phyloP scores from a whole-genome alignment of 2,797 vertebrate genomes.

The Anguilla pacifica region DNA sequence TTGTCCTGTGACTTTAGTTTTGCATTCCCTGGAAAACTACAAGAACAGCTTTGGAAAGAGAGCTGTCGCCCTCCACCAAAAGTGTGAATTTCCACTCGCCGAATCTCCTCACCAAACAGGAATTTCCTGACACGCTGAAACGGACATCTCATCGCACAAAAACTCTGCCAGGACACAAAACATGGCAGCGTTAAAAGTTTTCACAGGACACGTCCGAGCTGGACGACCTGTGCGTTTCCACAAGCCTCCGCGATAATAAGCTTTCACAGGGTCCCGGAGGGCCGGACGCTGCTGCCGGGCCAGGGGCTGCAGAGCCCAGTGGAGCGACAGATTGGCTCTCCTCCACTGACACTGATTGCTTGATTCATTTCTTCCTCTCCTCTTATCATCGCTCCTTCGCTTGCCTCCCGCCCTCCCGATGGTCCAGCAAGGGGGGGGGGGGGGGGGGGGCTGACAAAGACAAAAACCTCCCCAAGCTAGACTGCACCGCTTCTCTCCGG shows the following conservation, averaged over 20 bases:
- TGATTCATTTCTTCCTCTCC: slow-evolving; percentile 68
- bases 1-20: slow-evolving; percentile 23
- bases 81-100: neutral
- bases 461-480: slow-evolving; percentile 52
- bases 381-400: slow-evolving; percentile 62
- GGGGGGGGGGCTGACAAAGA: slow-evolving; percentile 45
- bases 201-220: neutral
- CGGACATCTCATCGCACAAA: neutral
- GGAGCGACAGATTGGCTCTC: slow-evolving; percentile 47
- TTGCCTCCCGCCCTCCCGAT: slow-evolving; percentile 47
- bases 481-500: slow-evolving; percentile 60
- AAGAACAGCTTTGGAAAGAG: neutral
- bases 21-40: slow-evolving; percentile 27
- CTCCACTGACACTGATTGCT: slow-evolving; percentile 43
- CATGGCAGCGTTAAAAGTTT: neutral
- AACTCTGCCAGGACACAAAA: neutral
- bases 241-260: neutral
- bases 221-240: slow-evolving; percentile 27
- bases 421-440: slow-evolving; percentile 44
- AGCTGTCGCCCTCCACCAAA: neutral
- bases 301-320: neutral
- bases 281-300: neutral
- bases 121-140: neutral
- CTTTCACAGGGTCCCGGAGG: neutral
- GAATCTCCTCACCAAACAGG: neutral